Evolutionary conservation across 2,888 invertebrate genomes (phyloP), one percentile per base, ranked within the genome.

Genomic region (Cryptocephalus moraei): DNA sequence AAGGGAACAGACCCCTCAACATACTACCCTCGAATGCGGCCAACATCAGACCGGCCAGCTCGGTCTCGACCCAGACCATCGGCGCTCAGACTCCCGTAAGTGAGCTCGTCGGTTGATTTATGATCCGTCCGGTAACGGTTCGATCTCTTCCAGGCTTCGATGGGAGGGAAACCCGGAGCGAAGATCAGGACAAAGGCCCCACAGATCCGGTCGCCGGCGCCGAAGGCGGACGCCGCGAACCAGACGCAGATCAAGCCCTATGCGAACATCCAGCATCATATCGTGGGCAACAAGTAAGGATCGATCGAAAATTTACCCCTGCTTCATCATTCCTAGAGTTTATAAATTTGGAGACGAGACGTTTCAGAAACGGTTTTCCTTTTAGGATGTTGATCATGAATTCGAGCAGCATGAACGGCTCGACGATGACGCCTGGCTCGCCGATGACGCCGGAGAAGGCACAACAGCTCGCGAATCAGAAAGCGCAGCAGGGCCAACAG

Each of bases 11-110:
- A 47, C 71, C 74, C 10, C 57, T 71, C 43, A 71, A 67, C 53
- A 71, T 72, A 54, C 54, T 71, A 48, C 68, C 71, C 71, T 70
- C 71, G 73, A 75, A 79, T 59, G 73, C 76, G 44, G 71, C 75
- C 11, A 78, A 77, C 57, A 81, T 86, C 54, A 75, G 90, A 43
- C 88, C 90, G 0, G 86, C 75, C 4, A 84, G 87, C 57, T 88
- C 88, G 0, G 90, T 91, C 9, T 89, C 90, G 8, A 91, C 91
- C 0, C 91, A 91, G 69, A 91, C 91, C 1, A 69, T 69, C 46
- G 69, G 67, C 42, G 78, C 75, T 44, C 80, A 79, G 63, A 70
- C 76, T 1, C 77, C 77, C 65, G 78, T 77, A 62, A 56, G 63
- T 58, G 45, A 22, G 6, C 22, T n/a, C 22, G 6, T 22, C 22